These are phyloP conservation scores for Gephyroberyx darwinii DNA, from an alignment of 2,797 vertebrate genomes.

Conservation along the genomic window DNA sequence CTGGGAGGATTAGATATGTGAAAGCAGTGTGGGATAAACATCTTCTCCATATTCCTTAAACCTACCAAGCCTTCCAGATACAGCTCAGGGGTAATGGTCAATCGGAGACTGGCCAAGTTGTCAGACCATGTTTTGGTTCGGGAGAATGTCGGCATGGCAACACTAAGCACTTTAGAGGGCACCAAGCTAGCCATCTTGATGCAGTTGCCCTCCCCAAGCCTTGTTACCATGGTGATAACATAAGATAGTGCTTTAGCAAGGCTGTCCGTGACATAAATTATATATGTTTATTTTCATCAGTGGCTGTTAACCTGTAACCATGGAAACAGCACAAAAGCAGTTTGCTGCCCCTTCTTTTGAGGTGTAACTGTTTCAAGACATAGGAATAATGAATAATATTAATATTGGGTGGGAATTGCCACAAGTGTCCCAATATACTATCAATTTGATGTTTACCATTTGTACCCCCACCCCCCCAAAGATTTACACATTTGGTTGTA, in stretches of 20 bases:
- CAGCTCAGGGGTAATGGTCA: not conserved
- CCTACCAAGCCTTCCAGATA: not conserved
- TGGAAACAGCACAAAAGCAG: constrained; percentile 30
- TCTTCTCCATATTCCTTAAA: not conserved
- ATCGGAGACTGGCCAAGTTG: not conserved
- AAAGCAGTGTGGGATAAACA: not conserved
- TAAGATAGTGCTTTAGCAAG: constrained; percentile 24
- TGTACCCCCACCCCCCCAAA: not conserved
- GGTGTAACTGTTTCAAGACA: not conserved
- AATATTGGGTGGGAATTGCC: not conserved
- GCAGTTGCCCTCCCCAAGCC: constrained; percentile 24
- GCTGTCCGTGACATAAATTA: constrained; percentile 34
- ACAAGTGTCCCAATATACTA: not conserved
- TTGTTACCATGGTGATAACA: constrained; percentile 48
- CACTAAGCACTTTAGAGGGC: constrained; percentile 14
- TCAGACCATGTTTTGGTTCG: not conserved
- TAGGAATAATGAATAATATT: no score
- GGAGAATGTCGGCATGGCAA: constrained; percentile 38
- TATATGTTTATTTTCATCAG: constrained; percentile 23
- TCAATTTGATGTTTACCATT: not conserved
- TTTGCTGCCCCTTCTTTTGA: not conserved
- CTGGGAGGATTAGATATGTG: no score
- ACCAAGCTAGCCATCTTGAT: constrained; percentile 19
- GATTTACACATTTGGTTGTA: not conserved
- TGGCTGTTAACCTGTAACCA: constrained; percentile 36